Base-by-base conservation (phyloP, 2,888 invertebrate genomes). In the Pimpla rufipes region DNA sequence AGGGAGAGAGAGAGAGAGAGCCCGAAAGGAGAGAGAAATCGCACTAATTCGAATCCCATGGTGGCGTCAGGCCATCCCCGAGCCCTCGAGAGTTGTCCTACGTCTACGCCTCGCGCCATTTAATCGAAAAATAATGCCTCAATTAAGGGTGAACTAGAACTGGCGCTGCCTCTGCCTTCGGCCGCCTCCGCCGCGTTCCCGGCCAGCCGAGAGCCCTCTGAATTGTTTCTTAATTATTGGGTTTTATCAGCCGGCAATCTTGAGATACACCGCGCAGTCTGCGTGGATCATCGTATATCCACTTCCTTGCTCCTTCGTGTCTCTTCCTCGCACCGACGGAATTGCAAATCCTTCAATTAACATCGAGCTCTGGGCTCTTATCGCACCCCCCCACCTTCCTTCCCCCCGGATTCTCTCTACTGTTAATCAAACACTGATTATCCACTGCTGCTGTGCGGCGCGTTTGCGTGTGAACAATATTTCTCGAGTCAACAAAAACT, bases 41-140 rank as follows among this genome's bases (percentile, higher is more conserved):
- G 86, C 89, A 90, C 91, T 91, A 91, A 92, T 92, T 92, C 91
- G 91, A 92, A 92, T 91, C 90, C 90, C 89, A 92, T 92, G 90
- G 89, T 87, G 85, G 79, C 87, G 83, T 85, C 86, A 85, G 86
- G 81, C 83, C 75, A 70, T 75, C 68, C 42, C 70, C 71, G 70
- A 76, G 78, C 78, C 79, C 59, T 45, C 47, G 59, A 18, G 59
- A 21, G 23, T 74, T 66, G 74, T 80, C 83, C 75, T 75, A 66
- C 74, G 52, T 71, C 74, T 75, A 35, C 84, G 55, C 59, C 77
- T 76, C 78, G 40, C 71, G 87, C 85, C 87, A 87, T 90, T 89
- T 92, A 91, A 92, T 92, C 90, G 90, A 88, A 90, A 90, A 91
- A 90, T 91, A 90, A 91, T 90, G 89, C 88, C 88, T 88, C 89